Base-by-base conservation (phyloP, 1,140 invertebrate species). In the Centruroides sculpturatus region DNA sequence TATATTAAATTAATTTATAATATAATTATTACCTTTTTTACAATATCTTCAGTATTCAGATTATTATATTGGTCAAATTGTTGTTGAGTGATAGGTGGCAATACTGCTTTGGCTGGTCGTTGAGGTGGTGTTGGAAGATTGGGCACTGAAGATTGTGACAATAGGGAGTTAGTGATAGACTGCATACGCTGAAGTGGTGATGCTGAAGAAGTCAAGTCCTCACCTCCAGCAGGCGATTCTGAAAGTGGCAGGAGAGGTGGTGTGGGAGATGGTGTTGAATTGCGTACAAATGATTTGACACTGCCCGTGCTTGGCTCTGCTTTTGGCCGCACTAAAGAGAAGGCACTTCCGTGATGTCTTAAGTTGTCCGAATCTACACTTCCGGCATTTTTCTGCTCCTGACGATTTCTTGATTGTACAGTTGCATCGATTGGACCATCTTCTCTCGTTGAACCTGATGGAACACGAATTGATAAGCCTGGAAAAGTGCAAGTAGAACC, bases 11-110 rank as follows among this genome's bases (percentile, higher is more conserved):
- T 23, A 23, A 23, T 23, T 23, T 23, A 23, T 23, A 41, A 41
- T 41, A 6, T 41, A 41, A 6, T 41, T 41, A 41, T 61, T 4
- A 99, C 83, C 78, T 85, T 89, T 68, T 93, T 87, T 35, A 99
- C 96, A 65, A 99, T 92, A 64, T 98, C 94, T 77, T 99, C 95
- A 0, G 96, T 99, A 72, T 98, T 97, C 54, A 99, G 82, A 74
- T 93, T 94, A 71, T 95, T 92, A 78, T 96, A 99, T 74, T 92
- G 85, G 75, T 99, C 95, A 75, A 99, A 98, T 72, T 99, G 93
- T 71, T 98, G 94, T 71, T 98, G 95, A 0, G 94, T 98, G 62
- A 99, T 98, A 1, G 95, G 95, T 35, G 93, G 92, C 67, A 98
- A 80, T 23, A 98, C 92, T 12, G 93, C 92, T 76, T 94, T 94